Base-by-base conservation (phyloP, 1,140 invertebrate genomes). In the Maniola jurtina region DNA sequence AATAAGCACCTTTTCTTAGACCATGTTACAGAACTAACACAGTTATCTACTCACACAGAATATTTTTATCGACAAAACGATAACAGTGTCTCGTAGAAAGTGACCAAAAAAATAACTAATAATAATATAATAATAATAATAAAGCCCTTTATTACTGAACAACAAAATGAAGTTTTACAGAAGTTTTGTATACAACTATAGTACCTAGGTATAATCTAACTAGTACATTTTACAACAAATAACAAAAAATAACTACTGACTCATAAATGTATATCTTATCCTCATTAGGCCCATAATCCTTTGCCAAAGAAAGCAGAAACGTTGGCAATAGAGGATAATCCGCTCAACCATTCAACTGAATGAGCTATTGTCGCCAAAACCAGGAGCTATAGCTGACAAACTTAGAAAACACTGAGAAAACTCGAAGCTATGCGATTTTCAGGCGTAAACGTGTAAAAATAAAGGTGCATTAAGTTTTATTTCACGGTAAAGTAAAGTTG, bases 221-320 rank as follows among this genome's bases (percentile, higher is more conserved):
- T n/a, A n/a, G n/a, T n/a, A n/a, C n/a, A n/a, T n/a, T n/a, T n/a
- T n/a, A n/a, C n/a, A n/a, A n/a, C n/a, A n/a, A n/a, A n/a, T n/a
- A n/a, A n/a, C n/a, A n/a, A 35, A 6, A 3, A 5, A 35, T n/a
- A 8, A 5, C 15, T 55, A 55, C 34, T 35, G 34, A 71, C 66
- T 64, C 69, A 76, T 62, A 66, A 74, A 34, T 9, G 25, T 38
- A 35, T 58, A 78, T 80, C 72, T 84, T 84, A 80, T 84, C 75
- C 63, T 76, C 80, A 79, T 83, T 81, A 83, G 70, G 38, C 45
- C 64, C 71, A 62, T 81, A 87, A 82, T 82, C 80, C 80, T 76
- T 76, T 64, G 56, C 72, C 70, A 62, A 79, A 74, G 68, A 72
- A 79, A 80, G 71, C 65, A 64, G 70, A 65, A 77, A 80, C 66